Evolutionary conservation across 2,888 invertebrate species (phyloP).

Genomic region (Danaus chrysippus): DNA sequence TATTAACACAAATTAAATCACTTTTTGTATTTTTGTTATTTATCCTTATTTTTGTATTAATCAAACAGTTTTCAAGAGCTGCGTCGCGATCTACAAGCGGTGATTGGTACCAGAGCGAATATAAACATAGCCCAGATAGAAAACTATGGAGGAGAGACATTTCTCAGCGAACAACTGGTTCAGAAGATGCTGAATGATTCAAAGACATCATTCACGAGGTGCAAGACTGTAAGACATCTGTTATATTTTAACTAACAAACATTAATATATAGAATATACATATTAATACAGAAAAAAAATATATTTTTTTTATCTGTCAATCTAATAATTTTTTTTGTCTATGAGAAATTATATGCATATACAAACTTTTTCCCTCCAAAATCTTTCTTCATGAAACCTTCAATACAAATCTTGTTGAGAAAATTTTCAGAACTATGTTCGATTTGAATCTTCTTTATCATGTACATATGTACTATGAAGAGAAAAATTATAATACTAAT

Average conservation of each 20-base stretch:
- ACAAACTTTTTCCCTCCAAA: too few species aligned
- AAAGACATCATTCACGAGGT: slow-evolving; percentile 92
- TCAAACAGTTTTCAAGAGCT: slow-evolving; percentile 90
- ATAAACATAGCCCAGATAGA: slow-evolving; percentile 97
- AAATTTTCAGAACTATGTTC: too few species aligned
- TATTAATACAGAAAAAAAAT: background rate
- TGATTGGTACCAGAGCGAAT: slow-evolving; percentile 93
- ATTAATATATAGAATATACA: background rate
- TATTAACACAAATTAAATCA: background rate
- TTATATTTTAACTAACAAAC: too few species aligned
- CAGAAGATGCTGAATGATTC: slow-evolving; percentile 94
- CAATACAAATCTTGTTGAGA: too few species aligned
- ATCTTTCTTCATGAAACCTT: too few species aligned
- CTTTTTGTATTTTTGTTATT: background rate
- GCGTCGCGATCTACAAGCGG: slow-evolving; percentile 94
- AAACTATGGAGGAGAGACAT: slow-evolving; percentile 98
- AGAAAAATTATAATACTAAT: too few species aligned
- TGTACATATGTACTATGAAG: too few species aligned
- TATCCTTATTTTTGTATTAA: background rate
- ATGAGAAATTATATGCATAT: too few species aligned
- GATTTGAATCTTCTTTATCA: too few species aligned
- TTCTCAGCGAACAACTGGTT: slow-evolving; percentile 96
- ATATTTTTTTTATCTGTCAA: background rate
- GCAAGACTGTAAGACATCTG: slow-evolving; percentile 82
- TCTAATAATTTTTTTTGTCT: too few species aligned